Conservation (phyloP, 2,888 invertebrate species). For the Platynereis dumerilii region DNA sequence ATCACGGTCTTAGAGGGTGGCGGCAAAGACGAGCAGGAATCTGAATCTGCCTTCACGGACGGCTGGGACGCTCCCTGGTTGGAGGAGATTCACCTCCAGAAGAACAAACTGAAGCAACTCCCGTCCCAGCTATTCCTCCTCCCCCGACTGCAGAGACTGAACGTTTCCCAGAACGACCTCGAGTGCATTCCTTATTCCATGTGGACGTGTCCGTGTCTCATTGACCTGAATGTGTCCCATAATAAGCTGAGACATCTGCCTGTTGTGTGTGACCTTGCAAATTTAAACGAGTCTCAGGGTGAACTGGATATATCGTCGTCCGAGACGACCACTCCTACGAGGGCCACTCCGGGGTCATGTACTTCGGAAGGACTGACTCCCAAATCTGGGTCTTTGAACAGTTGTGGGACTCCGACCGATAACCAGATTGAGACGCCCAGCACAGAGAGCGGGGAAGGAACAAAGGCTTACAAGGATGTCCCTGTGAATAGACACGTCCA, state of each 20-base stretch:
- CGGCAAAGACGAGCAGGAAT: constrained; percentile 1
- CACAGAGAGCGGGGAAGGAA: background rate
- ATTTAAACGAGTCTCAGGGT: background rate
- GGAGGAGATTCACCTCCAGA: constrained; percentile 88
- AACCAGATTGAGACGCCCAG: background rate
- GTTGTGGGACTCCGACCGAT: constrained; percentile 11
- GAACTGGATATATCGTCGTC: background rate
- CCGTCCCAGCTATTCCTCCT: constrained; percentile 78
- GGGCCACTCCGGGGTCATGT: background rate
- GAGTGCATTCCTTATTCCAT: constrained; percentile 80
- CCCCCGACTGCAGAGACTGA: constrained; percentile 79
- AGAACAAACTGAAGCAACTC: constrained; percentile 80
- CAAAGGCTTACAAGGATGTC: constrained; percentile 23
- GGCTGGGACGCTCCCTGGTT: constrained; percentile 70
- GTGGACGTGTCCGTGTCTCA: constrained; percentile 85
- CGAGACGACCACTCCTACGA: constrained; percentile 3
- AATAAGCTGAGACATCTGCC: constrained; percentile 81
- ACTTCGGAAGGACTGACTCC: constrained; percentile 5
- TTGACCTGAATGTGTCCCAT: constrained; percentile 87
- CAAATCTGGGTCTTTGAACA: constrained; percentile 6
- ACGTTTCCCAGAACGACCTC: constrained; percentile 93
- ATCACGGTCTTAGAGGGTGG: constrained; percentile 68
- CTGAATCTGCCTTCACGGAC: background rate
- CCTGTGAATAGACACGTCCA: constrained; percentile 37
- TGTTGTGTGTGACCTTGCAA: background rate